Base-by-base conservation (phyloP, 2,888 invertebrate species). In the Cetonia aurata region DNA sequence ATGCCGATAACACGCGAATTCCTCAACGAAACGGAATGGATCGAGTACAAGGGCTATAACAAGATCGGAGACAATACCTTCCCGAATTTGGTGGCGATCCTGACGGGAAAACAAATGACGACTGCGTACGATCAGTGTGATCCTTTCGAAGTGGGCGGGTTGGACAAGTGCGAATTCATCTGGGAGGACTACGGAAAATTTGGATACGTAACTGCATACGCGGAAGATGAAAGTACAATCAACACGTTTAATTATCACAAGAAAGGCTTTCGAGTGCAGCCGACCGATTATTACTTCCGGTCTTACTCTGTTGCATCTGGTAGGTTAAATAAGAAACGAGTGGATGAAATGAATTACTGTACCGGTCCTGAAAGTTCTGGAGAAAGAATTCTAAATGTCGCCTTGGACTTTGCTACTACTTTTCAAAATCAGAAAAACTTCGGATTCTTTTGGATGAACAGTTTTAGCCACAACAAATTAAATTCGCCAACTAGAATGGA, bases 1-100 rank as follows among this genome's bases (percentile, higher is more conserved):
- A 91, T 96, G 90, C 91, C 92, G 0, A 87, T 88, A 78, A 95
- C 95, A 0, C 86, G 88, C 0, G 84, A 87, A 13, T 91, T 90
- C 80, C 86, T 96, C 42, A 85, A 89, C 52, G 87, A 90, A 13
- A 89, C 76, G 46, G 73, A 73, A 12, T 84, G 84, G 78, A 71
- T 80, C 12, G 83, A 84, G 75, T 78, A 82, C 50, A 74, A 75
- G 57, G 83, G 81, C 0, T 84, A 84, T 71, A 88, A 88, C 75
- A 89, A 94, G 89, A 89, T 94, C 72, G 95, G 91, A 6, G 96
- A 96, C 79, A 96, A 96, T 79, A 96, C 96, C 0, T 95, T 93
- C 80, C 95, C 96, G 0, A 98, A 97, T 83, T 84, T 97, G 60
- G 92, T 96, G 88, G 94, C 96, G 0, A 87, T 93, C 53, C 85